Conservation (phyloP, 2,888 invertebrate species). For the Chloroclystis v-ata region DNA sequence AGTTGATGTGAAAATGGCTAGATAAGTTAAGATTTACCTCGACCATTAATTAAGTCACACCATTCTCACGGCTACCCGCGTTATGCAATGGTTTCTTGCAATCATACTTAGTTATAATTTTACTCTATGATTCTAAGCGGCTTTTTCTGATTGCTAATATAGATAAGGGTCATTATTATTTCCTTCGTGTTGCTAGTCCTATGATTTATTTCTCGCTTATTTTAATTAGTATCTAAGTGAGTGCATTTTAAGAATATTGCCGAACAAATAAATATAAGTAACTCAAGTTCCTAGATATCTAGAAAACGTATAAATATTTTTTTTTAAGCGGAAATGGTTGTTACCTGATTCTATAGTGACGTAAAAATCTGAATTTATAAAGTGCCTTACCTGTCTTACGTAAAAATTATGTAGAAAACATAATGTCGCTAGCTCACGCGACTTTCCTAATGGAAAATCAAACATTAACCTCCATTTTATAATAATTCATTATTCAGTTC, state of each 20-base stretch:
- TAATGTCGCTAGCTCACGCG: not conserved
- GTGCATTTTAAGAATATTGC: not conserved
- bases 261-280: too few relatives aligned
- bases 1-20: not conserved
- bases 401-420: not conserved
- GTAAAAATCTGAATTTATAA: not conserved
- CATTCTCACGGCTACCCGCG: constrained; percentile 37
- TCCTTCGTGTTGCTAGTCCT: not conserved
- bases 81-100: constrained; percentile 25
- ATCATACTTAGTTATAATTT: constrained; percentile 12
- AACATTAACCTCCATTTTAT: constrained; percentile 8
- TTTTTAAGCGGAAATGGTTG: too few relatives aligned
- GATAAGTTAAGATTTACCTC: constrained; percentile 29
- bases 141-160: not conserved
- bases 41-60: constrained; percentile 35
- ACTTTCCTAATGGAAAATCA: not conserved
- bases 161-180: not conserved
- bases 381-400: too few relatives aligned
- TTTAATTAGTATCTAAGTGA: not conserved
- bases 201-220: not conserved
- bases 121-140: not conserved
- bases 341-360: too few relatives aligned
- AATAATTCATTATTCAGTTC: constrained; percentile 31
- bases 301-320: too few relatives aligned
- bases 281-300: too few relatives aligned